Percentiles rank a stretch among this genome's conserved stretches.
Evolutionary conservation across 2,888 invertebrate species (phyloP).

Genomic region (Chloroclystis v-ata): DNA sequence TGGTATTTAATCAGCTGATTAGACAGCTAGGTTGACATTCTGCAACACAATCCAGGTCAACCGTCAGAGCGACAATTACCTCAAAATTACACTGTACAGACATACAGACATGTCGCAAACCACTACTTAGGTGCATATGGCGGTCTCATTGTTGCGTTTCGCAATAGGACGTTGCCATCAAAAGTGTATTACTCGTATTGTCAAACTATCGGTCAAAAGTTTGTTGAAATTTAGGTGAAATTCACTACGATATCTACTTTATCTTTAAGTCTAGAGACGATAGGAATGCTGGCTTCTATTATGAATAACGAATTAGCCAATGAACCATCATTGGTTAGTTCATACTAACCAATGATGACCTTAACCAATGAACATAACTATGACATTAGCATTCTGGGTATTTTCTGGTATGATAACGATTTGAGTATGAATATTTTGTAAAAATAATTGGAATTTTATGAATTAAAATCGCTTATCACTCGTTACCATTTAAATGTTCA

Average conservation of each 20-base stretch:
- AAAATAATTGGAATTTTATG: too few species aligned
- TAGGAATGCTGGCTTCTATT: too few species aligned
- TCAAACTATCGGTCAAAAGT: too few species aligned
- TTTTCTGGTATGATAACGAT: too few species aligned
- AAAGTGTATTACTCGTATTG: not conserved
- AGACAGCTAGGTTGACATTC: slow-evolving; percentile 8
- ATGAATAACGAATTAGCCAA: too few species aligned
- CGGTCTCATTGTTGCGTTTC: slow-evolving; percentile 30
- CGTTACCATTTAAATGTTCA: too few species aligned
- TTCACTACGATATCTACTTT: too few species aligned
- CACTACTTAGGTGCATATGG: slow-evolving; percentile 26
- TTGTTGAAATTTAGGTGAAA: too few species aligned
- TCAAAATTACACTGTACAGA: slow-evolving; percentile 21
- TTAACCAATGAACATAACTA: not conserved
- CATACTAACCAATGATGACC: not conserved
- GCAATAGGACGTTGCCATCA: slow-evolving; percentile 17
- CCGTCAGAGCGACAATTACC: slow-evolving; percentile 20
- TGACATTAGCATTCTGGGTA: not conserved
- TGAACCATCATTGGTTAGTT: too few species aligned
- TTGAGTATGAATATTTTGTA: too few species aligned
- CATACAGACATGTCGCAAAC: slow-evolving; percentile 12
- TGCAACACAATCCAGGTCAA: slow-evolving; percentile 19
- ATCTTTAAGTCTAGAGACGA: too few species aligned
- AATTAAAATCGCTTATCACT: too few species aligned
- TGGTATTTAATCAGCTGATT: not conserved